phyloP scores from a whole-genome alignment of 2,113 vertebrate genomes.

The Rana temporaria region DNA sequence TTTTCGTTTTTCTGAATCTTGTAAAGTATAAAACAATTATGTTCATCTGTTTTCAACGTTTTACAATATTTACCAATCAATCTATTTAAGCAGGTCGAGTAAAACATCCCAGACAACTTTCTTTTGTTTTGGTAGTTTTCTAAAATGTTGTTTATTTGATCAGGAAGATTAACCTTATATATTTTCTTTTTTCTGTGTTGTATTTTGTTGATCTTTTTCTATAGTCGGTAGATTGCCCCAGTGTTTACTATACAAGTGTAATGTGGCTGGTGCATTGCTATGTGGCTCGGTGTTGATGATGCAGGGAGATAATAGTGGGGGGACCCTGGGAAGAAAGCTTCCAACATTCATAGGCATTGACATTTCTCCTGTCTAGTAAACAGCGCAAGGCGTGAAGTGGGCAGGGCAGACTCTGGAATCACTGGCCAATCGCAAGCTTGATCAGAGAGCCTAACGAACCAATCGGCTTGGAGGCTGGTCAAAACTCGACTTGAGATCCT shows the following conservation, averaged over 20 bases:
- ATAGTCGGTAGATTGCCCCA: background rate
- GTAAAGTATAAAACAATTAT: background rate
- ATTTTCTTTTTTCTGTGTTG: background rate
- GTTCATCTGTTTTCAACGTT: background rate
- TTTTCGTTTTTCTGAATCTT: no score
- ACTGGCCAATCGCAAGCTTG: background rate
- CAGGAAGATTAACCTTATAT: background rate
- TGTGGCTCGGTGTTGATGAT: background rate
- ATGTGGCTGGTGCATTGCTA: background rate
- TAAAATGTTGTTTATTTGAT: background rate
- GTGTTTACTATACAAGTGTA: conserved; percentile 7
- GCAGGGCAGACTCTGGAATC: background rate
- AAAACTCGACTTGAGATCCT: background rate
- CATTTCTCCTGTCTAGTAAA: background rate
- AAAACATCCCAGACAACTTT: background rate
- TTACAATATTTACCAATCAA: conserved; percentile 3
- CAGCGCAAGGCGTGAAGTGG: conserved; percentile 5
- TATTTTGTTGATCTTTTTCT: conserved; percentile 2
- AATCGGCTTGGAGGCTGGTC: conserved; percentile 7
- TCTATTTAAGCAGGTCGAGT: no score
- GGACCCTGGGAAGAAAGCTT: background rate
- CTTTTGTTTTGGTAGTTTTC: background rate
- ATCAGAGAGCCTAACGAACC: background rate
- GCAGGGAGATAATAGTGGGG: background rate
- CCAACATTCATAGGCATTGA: background rate